Evolutionary conservation across 1,140 invertebrate genomes (phyloP).

Genomic region (Philaenus spumarius): DNA sequence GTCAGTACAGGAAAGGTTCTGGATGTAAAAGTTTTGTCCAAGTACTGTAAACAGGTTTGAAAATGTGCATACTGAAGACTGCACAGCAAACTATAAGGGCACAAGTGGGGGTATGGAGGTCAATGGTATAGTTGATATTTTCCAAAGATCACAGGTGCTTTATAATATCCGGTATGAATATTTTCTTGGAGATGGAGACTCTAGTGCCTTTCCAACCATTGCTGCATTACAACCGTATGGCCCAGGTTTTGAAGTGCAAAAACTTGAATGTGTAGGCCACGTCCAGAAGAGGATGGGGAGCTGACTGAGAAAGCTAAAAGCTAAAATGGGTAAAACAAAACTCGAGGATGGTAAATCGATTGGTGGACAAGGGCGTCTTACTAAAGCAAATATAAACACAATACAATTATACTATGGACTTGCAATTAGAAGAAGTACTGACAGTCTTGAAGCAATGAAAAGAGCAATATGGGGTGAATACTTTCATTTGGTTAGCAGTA

Average conservation of each 20-base stretch:
- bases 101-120: slow-evolving; percentile 27
- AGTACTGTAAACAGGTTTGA: too few species aligned
- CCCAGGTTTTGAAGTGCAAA: slow-evolving; percentile 18
- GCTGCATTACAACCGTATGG: slow-evolving; percentile 4
- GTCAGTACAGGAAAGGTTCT: too few species aligned
- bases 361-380: neutral
- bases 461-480: slow-evolving; percentile 10
- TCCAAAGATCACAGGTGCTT: slow-evolving; percentile 16
- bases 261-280: too few species aligned
- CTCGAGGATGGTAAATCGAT: neutral
- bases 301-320: neutral
- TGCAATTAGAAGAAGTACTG: slow-evolving; percentile 7
- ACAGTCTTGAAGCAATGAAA: slow-evolving; percentile 14
- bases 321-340: neutral
- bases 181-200: slow-evolving; percentile 25
- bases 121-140: slow-evolving; percentile 21
- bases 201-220: neutral
- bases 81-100: slow-evolving; percentile 18
- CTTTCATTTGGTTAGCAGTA: slow-evolving; percentile 10
- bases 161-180: slow-evolving; percentile 19
- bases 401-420: slow-evolving; percentile 14
- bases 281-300: too few species aligned
- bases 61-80: slow-evolving; percentile 10
- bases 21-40: too few species aligned
- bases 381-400: slow-evolving; percentile 1